phyloP scores from a whole-genome alignment of 2,888 invertebrate species.

The Chrysotoxum bicinctum region DNA sequence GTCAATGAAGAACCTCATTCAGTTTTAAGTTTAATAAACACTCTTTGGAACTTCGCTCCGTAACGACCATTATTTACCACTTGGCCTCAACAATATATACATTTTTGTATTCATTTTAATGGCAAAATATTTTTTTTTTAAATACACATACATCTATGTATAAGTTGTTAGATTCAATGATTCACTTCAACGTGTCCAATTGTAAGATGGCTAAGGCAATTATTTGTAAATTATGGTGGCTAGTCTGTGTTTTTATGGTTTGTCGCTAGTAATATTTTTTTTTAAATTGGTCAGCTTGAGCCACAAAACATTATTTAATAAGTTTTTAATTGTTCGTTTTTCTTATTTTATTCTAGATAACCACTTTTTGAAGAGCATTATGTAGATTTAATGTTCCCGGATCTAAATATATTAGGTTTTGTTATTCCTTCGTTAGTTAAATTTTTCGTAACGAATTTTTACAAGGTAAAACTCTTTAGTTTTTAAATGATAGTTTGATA shows the following conservation, averaged over 20 bases:
- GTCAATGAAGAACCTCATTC: slow-evolving; percentile 15
- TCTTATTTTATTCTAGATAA: not conserved
- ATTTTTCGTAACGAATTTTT: too few relatives aligned
- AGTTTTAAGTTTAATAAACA: not conserved
- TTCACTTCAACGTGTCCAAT: slow-evolving; percentile 23
- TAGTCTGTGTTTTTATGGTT: slow-evolving; percentile 2
- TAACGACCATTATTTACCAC: slow-evolving; percentile 36
- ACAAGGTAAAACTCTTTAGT: too few relatives aligned
- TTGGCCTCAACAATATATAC: not conserved
- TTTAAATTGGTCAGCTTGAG: not conserved
- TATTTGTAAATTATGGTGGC: slow-evolving; percentile 10
- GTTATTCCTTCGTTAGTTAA: too few relatives aligned
- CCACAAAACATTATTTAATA: not conserved
- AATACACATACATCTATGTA: not conserved
- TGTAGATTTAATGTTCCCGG: too few relatives aligned
- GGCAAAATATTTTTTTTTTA: not conserved
- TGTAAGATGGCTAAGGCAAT: slow-evolving; percentile 10
- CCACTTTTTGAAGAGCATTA: not conserved
- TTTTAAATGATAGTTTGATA: too few relatives aligned
- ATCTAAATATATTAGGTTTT: too few relatives aligned
- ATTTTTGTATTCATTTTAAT: slow-evolving; percentile 36
- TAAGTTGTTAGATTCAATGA: slow-evolving; percentile 33
- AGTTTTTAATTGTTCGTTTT: not conserved
- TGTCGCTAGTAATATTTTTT: not conserved
- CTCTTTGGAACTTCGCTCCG: not conserved